Percentiles rank a stretch among this genome's conserved stretches.
These are phyloP conservation scores for Propithecus deckenii DNA, from an alignment of 2,797 vertebrate genomes.

Conservation along the genomic window DNA sequence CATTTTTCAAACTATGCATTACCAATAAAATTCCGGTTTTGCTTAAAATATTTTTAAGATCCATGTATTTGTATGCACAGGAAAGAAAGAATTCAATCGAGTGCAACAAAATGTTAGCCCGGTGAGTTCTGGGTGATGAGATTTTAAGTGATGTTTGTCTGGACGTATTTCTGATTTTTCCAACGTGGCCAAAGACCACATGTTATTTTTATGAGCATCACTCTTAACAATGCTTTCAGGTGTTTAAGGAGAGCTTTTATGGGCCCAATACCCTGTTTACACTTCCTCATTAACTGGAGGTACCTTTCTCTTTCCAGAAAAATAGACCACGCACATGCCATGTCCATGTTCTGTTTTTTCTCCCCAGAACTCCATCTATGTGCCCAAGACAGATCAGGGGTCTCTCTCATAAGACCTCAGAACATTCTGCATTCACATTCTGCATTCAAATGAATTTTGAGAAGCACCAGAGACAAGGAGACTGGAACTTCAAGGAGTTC, in stretches of 20 bases:
- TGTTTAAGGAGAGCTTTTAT: neutral
- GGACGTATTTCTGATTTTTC: neutral
- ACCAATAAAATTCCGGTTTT: neutral
- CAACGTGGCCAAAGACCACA: neutral
- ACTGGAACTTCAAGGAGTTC: neutral
- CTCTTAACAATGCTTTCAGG: neutral
- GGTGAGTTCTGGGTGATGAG: neutral
- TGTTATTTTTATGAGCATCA: neutral
- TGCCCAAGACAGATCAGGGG: neutral
- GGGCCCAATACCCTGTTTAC: neutral
- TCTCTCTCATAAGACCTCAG: neutral
- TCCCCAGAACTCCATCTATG: neutral
- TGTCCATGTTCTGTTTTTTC: neutral
- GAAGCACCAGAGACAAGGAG: neutral
- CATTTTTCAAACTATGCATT: neutral
- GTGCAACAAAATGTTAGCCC: neutral
- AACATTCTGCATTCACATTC: neutral
- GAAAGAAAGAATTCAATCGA: neutral
- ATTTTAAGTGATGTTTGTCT: neutral
- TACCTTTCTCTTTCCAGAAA: neutral
- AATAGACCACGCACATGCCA: neutral
- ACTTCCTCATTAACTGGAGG: neutral
- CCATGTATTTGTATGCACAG: too few relatives aligned
- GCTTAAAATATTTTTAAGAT: neutral
- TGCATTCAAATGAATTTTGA: neutral